A percentile compares a stretch with the other conserved stretches of the same genome.
Conservation (phyloP, 2,113 vertebrate species). For the Sturnus vulgaris region DNA sequence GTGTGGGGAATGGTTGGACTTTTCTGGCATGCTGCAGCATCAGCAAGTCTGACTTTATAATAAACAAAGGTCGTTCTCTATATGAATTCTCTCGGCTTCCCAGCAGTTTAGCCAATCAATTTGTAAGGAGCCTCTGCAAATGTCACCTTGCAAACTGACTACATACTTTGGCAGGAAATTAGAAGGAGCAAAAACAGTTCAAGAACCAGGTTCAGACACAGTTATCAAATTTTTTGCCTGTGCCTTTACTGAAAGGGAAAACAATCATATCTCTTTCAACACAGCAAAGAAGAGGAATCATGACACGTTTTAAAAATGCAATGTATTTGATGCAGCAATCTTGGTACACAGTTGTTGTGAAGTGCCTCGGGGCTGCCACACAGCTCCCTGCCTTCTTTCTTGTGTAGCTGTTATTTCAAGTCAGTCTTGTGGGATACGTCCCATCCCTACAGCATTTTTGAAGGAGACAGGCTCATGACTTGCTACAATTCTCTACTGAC, state of each 20-base stretch:
- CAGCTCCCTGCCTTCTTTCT: not conserved
- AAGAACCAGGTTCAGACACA: not conserved
- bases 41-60: conserved; percentile 7
- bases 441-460: not conserved
- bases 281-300: not conserved
- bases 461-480: not conserved
- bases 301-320: not conserved
- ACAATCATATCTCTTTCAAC: conserved; percentile 41
- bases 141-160: conserved; percentile 54
- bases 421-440: not conserved
- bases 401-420: conserved; percentile 16
- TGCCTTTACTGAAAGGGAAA: conserved; percentile 1
- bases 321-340: not conserved
- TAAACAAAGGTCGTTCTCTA: not conserved
- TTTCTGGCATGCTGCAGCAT: not conserved
- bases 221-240: conserved; percentile 31
- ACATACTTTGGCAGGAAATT: conserved; percentile 27
- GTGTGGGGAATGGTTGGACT: not conserved
- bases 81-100: not conserved
- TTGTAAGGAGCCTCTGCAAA: conserved; percentile 23
- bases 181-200: conserved; percentile 28
- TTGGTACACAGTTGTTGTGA: not conserved
- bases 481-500: not conserved
- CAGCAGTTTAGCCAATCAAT: conserved; percentile 33
- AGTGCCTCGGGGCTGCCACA: not conserved